These are phyloP conservation scores for Gadus chalcogrammus DNA, from an alignment of 2,113 vertebrate species.

Conservation along the genomic window DNA sequence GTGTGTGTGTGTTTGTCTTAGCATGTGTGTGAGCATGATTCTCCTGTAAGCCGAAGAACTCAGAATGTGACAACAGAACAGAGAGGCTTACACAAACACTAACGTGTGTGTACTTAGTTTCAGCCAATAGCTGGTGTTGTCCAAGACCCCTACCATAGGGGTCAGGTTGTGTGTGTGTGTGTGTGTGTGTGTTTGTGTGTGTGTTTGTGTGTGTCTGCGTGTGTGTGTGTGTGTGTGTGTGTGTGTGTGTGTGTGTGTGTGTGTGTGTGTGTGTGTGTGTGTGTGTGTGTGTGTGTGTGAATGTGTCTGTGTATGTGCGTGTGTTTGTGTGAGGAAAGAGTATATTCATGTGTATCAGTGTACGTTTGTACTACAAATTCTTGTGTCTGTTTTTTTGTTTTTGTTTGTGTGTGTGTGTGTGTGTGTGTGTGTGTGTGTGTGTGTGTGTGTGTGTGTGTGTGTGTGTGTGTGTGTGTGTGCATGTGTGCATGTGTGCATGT, in stretches of 20 bases:
- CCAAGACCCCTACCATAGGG: conserved; percentile 16
- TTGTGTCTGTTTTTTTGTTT: too few species aligned
- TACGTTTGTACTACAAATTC: too few species aligned
- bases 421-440: not conserved
- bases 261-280: conserved; percentile 13
- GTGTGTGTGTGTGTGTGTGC: not conserved
- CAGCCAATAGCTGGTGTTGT: conserved; percentile 21
- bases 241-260: conserved; percentile 28
- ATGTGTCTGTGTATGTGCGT: too few species aligned
- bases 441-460: too few species aligned
- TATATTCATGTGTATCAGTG: too few species aligned
- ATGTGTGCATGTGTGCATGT: not conserved
- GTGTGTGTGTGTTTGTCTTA: not conserved
- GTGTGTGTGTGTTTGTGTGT: conserved; percentile 18
- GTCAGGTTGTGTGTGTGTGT: conserved; percentile 23
- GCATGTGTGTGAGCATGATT: not conserved
- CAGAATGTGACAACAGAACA: conserved; percentile 42
- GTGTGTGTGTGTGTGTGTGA: conserved; percentile 21
- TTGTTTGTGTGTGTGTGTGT: not conserved
- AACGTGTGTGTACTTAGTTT: conserved; percentile 49
- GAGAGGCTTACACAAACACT: conserved; percentile 41
- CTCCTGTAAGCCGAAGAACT: conserved; percentile 35
- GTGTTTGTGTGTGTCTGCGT: conserved; percentile 36
- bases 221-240: conserved; percentile 29
- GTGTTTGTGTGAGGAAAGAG: not conserved